A percentile compares a stretch with the other conserved stretches of the same genome.
These are phyloP conservation scores for Eulemur coronatus DNA, from an alignment of 2,797 vertebrate species.

Conservation along the genomic window DNA sequence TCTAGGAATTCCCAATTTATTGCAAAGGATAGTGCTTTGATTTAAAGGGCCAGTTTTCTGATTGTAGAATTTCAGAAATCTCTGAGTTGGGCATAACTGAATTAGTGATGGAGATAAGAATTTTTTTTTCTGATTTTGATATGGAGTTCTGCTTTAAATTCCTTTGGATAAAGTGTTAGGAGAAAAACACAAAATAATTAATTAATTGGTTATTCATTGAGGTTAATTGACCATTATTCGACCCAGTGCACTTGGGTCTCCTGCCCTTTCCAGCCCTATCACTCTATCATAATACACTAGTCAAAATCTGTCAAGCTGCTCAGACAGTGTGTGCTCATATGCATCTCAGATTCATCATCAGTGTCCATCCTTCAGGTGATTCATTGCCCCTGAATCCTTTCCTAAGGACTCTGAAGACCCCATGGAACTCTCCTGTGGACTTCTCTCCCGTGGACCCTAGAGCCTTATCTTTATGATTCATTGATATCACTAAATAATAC, in stretches of 20 bases:
- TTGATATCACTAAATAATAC: neutral
- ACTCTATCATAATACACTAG: neutral
- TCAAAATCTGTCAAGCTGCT: neutral
- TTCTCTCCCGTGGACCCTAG: neutral
- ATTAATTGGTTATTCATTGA: neutral
- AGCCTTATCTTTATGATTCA: neutral
- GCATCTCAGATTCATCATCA: too few species aligned
- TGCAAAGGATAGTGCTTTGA: neutral
- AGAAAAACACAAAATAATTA: neutral
- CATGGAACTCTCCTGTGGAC: neutral
- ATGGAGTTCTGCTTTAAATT: neutral
- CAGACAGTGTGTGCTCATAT: rapidly evolving
- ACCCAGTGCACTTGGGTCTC: neutral
- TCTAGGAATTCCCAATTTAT: neutral
- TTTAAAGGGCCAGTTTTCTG: neutral
- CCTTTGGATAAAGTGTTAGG: neutral
- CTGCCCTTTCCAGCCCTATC: rapidly evolving
- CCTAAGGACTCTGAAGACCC: neutral
- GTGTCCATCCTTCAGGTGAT: neutral
- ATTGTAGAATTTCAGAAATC: neutral
- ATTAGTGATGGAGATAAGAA: neutral
- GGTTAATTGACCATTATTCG: neutral
- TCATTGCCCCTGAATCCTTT: neutral
- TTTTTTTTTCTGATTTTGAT: neutral
- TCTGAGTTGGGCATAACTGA: neutral